Evolutionary conservation across 2,113 vertebrate species (phyloP).

Genomic region (Dolichotis patagonum): DNA sequence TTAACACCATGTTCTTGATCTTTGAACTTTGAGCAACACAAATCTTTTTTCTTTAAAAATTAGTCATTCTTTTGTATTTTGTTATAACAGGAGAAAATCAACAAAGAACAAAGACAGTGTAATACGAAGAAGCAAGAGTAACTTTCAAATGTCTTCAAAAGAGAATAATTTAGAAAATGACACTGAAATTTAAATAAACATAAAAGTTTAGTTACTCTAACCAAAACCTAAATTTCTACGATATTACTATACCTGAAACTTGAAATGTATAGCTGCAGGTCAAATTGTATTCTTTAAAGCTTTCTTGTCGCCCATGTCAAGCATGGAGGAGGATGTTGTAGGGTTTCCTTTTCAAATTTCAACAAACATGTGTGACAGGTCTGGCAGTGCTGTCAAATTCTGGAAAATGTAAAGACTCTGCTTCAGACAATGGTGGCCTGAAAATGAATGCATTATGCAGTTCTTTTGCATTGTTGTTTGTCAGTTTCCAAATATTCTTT

Average conservation of each 20-base stretch:
- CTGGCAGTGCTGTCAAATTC: not conserved
- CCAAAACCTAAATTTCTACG: not conserved
- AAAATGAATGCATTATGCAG: not conserved
- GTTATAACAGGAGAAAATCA: not conserved
- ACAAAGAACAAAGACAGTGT: not conserved
- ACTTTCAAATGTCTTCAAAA: not conserved
- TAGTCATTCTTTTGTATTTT: not conserved
- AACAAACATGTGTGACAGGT: not conserved
- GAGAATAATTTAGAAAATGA: not conserved
- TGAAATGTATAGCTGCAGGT: not conserved
- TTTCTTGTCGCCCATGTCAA: not conserved
- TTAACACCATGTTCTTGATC: not conserved
- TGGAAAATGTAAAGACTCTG: not conserved
- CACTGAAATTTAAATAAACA: not conserved
- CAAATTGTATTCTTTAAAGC: not conserved
- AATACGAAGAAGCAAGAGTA: not conserved
- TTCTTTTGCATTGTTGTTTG: slow-evolving; percentile 1
- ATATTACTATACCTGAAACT: not conserved
- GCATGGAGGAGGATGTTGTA: not conserved
- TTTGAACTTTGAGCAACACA: not conserved
- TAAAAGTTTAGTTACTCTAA: not conserved
- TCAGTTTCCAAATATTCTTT: slow-evolving; percentile 45
- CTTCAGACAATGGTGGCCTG: not conserved
- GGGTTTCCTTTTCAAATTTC: not conserved
- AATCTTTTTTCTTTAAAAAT: not conserved